A percentile compares a stretch with the other conserved stretches of the same genome.
These are phyloP conservation scores for Narcine bancroftii DNA, from an alignment of 2,113 vertebrate genomes.

Conservation along the genomic window DNA sequence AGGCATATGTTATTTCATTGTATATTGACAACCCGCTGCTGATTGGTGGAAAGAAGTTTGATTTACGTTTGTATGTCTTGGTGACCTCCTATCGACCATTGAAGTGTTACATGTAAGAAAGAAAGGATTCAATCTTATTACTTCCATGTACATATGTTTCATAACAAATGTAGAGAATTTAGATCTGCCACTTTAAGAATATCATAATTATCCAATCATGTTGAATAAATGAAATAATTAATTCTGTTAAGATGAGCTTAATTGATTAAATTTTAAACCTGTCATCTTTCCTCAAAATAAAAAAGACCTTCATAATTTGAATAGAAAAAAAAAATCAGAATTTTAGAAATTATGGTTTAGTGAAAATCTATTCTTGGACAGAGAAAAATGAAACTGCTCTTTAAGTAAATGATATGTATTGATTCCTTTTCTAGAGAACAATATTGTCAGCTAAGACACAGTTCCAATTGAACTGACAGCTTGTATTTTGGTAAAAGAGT, in stretches of 20 bases:
- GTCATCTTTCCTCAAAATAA: not conserved
- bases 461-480: too few relatives aligned
- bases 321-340: not conserved
- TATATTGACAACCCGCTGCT: constrained; percentile 39
- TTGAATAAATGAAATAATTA: not conserved
- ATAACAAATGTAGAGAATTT: not conserved
- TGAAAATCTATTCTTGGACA: not conserved
- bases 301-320: not conserved
- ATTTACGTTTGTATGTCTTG: constrained; percentile 37
- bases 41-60: constrained; percentile 39
- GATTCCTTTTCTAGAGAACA: too few relatives aligned
- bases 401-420: not conserved
- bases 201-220: not conserved
- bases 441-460: too few relatives aligned
- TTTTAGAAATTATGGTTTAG: not conserved
- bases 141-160: not conserved
- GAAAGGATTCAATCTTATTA: not conserved
- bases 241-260: not conserved
- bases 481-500: too few relatives aligned
- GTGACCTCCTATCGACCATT: constrained; percentile 39
- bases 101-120: constrained; percentile 38
- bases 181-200: not conserved
- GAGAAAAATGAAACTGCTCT: not conserved
- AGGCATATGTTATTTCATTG: constrained; percentile 39
- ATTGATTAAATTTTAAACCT: not conserved